Base-by-base conservation (phyloP, 2,888 invertebrate genomes). In the Didymodactylos carnosus region DNA sequence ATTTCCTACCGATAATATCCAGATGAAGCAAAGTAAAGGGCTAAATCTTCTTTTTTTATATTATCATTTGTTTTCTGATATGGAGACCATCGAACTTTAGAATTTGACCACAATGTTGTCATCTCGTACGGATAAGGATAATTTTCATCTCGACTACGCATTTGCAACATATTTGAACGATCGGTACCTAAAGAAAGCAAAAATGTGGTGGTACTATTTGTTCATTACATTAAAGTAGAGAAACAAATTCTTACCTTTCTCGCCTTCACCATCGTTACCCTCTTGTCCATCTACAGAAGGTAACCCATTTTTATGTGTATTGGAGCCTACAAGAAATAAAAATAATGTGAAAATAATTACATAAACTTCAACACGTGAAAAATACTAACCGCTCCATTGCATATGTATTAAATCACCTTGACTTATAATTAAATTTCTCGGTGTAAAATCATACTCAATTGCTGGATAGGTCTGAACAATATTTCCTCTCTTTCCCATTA, bases 381-480 rank as follows among this genome's bases (percentile, higher is more conserved):
- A 80, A 49, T 49, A 25, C 8, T 62, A 62, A n/a, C 80, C 80
- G 76, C 81, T 81, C 81, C 81, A 82, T 77, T 82, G 82, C 13
- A 82, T 78, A 75, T 82, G 81, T 16, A 82, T 78, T 10, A 80
- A 73, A 73, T 82, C 82, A 16, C 75, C 72, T 39, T 72, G 72
- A 11, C 69, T 76, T 7, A 81, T 74, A 7, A 73, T 70, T 19
- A 82, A 77, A 16, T 75, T 74, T 70, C 78, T 80, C 8, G 82
- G 82, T 16, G 77, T 76, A 76, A 82, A 82, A 76, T 82, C 82
- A 75, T 82, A 82, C 73, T 82, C 81, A 14, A 82, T 81, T 25
- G 81, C 81, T 16, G 82, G 82, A 76, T 81, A 82, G 39, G 78
- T 76, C 76, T 83, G 82, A 8, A 83, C 82, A 72, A 83, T 83